Evolutionary conservation across 2,797 vertebrate species (phyloP).

Genomic region (Tragelaphus oryx): DNA sequence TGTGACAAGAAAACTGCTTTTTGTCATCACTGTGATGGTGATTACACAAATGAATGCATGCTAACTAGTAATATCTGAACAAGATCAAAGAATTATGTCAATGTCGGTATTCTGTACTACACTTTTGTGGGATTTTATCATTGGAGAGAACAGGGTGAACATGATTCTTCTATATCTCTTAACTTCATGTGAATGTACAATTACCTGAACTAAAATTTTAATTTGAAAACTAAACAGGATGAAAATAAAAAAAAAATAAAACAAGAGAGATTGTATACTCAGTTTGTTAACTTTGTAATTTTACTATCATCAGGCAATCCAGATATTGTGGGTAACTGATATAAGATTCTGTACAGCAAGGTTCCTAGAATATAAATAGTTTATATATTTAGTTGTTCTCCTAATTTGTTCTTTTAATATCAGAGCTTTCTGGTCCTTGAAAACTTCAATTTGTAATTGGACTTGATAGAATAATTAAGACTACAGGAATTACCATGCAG

Average conservation of each 20-base stretch:
- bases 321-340: not conserved
- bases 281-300: not conserved
- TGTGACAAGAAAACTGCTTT: not conserved
- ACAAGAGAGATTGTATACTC: not conserved
- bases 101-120: not conserved
- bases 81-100: not conserved
- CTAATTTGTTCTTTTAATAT: not conserved
- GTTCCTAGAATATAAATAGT: not conserved
- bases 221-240: not conserved
- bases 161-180: not conserved
- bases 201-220: not conserved
- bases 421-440: not conserved
- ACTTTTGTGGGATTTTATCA: not conserved
- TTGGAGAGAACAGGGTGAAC: not conserved
- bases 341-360: not conserved
- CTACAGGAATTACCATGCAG: constrained; percentile 48
- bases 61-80: not conserved
- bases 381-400: not conserved
- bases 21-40: not conserved
- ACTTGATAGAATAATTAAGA: constrained; percentile 57
- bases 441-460: constrained; percentile 1
- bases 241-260: not conserved
- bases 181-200: not conserved
- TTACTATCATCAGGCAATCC: not conserved
- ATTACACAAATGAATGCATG: not conserved